Evolutionary conservation across 2,113 vertebrate genomes (phyloP).

Genomic region (Rhinogobius similis): DNA sequence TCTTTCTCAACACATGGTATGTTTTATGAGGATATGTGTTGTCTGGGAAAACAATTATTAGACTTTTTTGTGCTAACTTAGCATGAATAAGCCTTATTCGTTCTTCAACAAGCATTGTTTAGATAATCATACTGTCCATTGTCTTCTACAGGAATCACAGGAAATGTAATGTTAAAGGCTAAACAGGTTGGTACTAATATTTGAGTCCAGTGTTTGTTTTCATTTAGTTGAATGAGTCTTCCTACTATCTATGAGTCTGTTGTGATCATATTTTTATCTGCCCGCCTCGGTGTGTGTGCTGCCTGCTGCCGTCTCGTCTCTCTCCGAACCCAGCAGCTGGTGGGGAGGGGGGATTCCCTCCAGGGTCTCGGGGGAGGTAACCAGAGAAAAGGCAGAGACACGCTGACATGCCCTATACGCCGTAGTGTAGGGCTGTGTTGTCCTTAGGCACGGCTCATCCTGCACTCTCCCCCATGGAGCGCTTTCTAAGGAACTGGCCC

Average conservation of each 20-base stretch:
- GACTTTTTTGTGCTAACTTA: too few relatives aligned
- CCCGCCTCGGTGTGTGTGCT: neutral
- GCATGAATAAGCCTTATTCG: too few relatives aligned
- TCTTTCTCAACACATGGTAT: too few relatives aligned
- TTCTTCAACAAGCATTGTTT: too few relatives aligned
- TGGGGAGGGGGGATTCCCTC: conserved; percentile 53
- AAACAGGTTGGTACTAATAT: neutral
- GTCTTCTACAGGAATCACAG: too few relatives aligned
- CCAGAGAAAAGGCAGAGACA: conserved; percentile 44
- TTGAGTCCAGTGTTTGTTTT: neutral
- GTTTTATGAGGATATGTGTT: too few relatives aligned
- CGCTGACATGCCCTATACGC: conserved; percentile 3
- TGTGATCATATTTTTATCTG: conserved; percentile 13
- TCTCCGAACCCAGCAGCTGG: conserved; percentile 57
- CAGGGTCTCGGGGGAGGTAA: conserved; percentile 55
- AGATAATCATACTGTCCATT: too few relatives aligned
- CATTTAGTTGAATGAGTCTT: neutral
- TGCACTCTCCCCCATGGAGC: neutral
- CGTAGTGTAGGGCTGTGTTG: neutral
- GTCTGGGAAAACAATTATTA: too few relatives aligned
- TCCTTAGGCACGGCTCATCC: neutral
- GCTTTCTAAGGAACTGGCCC: conserved; percentile 4
- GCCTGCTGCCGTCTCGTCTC: conserved; percentile 26
- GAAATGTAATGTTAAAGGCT: too few relatives aligned
- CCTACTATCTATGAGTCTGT: neutral